These are phyloP conservation scores for Arctocebus calabarensis DNA, from an alignment of 2,797 vertebrate species.

Conservation along the genomic window DNA sequence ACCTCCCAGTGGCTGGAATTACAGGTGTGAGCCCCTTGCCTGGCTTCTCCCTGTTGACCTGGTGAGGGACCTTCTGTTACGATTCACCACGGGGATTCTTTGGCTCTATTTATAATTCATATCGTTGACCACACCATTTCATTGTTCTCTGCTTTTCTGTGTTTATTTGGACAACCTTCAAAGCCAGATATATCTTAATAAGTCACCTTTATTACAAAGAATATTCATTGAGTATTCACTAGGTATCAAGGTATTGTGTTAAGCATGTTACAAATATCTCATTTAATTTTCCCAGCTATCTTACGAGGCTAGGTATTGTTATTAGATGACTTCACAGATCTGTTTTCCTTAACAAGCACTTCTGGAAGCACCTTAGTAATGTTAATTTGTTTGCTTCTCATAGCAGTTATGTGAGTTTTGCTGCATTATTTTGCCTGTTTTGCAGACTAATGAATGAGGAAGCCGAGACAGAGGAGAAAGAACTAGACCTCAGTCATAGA, in stretches of 20 bases:
- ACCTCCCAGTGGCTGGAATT: too few relatives aligned
- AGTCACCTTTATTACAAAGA: background rate
- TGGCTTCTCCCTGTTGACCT: background rate
- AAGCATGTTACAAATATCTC: background rate
- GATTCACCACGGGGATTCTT: background rate
- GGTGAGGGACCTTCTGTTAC: background rate
- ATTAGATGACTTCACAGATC: background rate
- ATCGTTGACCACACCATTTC: accelerated
- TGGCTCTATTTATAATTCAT: background rate
- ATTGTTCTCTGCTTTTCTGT: background rate
- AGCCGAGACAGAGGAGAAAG: background rate
- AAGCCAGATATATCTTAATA: background rate
- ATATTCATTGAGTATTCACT: background rate
- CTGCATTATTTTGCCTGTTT: background rate
- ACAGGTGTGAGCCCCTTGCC: background rate
- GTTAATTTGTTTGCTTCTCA: background rate
- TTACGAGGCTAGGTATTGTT: background rate
- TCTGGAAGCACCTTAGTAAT: background rate
- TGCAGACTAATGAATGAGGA: background rate
- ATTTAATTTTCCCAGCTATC: background rate
- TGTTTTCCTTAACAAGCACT: background rate
- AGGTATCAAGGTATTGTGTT: background rate
- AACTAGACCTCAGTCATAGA: background rate
- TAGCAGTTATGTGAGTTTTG: background rate
- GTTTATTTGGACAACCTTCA: background rate